Base-by-base conservation (phyloP, 2,113 vertebrate genomes). In the Burhinus bistriatus region DNA sequence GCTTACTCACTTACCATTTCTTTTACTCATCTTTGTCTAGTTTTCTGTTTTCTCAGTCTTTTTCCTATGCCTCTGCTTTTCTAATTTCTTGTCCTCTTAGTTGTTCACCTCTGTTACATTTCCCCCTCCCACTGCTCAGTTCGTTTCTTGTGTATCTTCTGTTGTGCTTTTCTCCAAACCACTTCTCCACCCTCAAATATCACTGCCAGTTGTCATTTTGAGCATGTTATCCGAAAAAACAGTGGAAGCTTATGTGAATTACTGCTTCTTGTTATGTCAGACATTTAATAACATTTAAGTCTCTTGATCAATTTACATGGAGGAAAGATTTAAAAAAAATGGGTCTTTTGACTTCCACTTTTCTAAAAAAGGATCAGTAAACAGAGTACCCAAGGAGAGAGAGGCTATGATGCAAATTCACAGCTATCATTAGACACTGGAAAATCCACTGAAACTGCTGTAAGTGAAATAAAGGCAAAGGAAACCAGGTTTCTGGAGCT, bases 71-170 rank as follows among this genome's bases (percentile, higher is more conserved):
- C 3, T 52, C 6, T 64, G 0, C 9, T 47, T 36, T 34, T 12
- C 8, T 69, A 5, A 38, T 83, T 5, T 71, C 29, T 79, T 40
- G 2, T 47, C 70, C 20, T 44, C 25, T 58, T 21, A 9, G 10
- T 15, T 76, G 2, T 16, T 66, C 30, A 19, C 1, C 2, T 68
- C 9, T 76, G 11, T 20, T 65, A 12, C 1, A 4, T 76, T 68
- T 54, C 3, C 27, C 17, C 3, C 9, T 54, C 6, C 9, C 4
- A 19, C 2, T 32, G 3, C 13, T 61, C 2, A 2, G 11, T 44
- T 68, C 52, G 1, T 23, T 81, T 40, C 12, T 75, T 75, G 52
- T 44, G 3, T 34, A 32, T 30, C 4, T 79, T 49, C 11, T 34
- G 2, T 30, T 75, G 40, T 38, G 5, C 2, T 15, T 68, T 86